phyloP scores from a whole-genome alignment of 2,797 vertebrate species.

The Pagetopsis macropterus region DNA sequence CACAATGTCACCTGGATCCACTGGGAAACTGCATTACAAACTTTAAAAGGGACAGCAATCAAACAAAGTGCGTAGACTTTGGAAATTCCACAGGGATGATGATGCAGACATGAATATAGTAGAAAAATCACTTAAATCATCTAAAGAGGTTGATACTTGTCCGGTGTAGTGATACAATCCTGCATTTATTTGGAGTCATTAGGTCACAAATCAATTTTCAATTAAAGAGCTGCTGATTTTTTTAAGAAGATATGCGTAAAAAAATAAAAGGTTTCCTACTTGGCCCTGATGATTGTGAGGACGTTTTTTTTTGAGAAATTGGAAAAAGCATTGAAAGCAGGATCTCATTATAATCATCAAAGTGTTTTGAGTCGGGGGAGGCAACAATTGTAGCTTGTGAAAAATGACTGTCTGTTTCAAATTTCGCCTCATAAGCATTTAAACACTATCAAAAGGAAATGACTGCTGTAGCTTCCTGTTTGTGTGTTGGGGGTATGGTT shows the following conservation, averaged over 20 bases:
- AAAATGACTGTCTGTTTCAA: conserved; percentile 34
- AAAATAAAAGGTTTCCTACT: no score
- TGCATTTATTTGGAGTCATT: no score
- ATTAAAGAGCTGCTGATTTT: no score
- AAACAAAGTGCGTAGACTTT: background rate
- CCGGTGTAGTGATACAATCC: no score
- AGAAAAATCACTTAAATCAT: no score
- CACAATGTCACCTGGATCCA: conserved; percentile 61
- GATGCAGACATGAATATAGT: background rate
- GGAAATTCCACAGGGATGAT: conserved; percentile 19
- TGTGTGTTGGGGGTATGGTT: conserved; percentile 19
- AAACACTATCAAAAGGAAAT: conserved; percentile 51
- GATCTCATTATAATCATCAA: conserved; percentile 43
- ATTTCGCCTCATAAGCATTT: conserved; percentile 48
- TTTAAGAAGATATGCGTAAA: no score
- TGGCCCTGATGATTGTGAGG: background rate
- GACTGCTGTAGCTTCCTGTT: conserved; percentile 54
- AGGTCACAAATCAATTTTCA: no score
- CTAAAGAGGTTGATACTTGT: no score
- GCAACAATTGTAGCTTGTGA: conserved; percentile 16
- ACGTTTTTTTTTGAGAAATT: background rate
- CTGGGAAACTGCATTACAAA: conserved; percentile 33
- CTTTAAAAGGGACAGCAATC: conserved; percentile 29
- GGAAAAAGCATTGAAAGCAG: background rate
- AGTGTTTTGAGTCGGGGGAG: conserved; percentile 18